These are phyloP conservation scores for Aleadryas rufinucha DNA, from an alignment of 2,113 vertebrate species.

Conservation along the genomic window DNA sequence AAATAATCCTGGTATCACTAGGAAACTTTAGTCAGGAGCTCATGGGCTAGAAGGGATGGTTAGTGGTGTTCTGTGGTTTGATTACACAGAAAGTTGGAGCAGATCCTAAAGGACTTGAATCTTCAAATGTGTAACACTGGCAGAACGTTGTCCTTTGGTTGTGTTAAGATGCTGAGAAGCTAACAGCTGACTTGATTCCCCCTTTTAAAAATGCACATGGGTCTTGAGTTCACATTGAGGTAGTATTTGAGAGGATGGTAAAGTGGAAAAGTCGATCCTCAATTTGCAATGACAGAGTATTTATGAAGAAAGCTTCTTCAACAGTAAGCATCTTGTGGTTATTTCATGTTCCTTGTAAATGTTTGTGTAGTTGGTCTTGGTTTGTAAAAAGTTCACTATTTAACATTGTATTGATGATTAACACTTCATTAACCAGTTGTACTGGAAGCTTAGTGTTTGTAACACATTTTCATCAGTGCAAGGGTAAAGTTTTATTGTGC, in stretches of 20 bases:
- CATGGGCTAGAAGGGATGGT: neutral
- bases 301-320: neutral
- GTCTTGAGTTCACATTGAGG: neutral
- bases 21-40: neutral
- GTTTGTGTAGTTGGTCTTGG: neutral
- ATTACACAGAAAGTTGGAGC: neutral
- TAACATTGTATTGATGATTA: neutral
- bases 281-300: neutral
- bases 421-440: neutral
- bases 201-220: neutral
- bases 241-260: neutral
- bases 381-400: neutral
- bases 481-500: neutral
- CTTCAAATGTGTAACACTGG: neutral
- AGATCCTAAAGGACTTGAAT: neutral
- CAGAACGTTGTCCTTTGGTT: neutral
- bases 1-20: neutral
- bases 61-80: neutral
- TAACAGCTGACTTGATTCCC: neutral
- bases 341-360: neutral
- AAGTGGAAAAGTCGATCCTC: neutral
- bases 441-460: neutral
- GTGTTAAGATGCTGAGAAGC: neutral
- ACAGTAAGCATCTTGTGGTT: neutral
- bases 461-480: neutral